Percentiles rank a stretch among this genome's conserved stretches.
phyloP scores from a whole-genome alignment of 2,797 vertebrate genomes.

The Mus spretus region DNA sequence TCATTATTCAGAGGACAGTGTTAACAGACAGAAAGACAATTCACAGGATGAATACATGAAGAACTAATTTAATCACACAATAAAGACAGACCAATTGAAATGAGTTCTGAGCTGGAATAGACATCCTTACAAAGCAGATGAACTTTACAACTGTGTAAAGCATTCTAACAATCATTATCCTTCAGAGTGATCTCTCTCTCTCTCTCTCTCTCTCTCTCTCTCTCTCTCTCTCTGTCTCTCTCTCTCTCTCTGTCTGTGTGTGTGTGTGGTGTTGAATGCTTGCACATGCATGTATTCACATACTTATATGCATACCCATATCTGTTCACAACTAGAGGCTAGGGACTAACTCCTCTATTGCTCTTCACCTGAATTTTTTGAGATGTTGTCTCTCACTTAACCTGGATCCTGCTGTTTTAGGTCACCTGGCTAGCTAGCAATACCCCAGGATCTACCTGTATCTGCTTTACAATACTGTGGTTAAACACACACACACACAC shows the following conservation, averaged over 20 bases:
- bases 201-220: neutral
- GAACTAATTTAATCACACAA: neutral
- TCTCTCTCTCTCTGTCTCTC: neutral
- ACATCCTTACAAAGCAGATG: neutral
- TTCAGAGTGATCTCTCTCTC: neutral
- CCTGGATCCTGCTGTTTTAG: neutral
- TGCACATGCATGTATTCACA: neutral
- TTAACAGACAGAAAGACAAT: neutral
- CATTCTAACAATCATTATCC: neutral
- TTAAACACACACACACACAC: neutral
- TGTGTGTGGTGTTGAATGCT: neutral
- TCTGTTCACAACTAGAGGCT: neutral
- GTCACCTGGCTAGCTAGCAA: neutral
- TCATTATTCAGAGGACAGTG: neutral
- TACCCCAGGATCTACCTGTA: neutral
- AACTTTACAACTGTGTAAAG: neutral
- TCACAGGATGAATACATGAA: neutral
- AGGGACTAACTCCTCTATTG: neutral
- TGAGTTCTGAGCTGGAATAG: neutral
- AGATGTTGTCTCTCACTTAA: neutral
- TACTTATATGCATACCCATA: too few species aligned
- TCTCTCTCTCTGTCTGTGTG: too few species aligned
- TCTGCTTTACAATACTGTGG: neutral
- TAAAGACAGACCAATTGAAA: neutral
- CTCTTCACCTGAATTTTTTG: neutral